phyloP scores from a whole-genome alignment of 2,113 vertebrate genomes.

The Ploceus nigricollis region DNA sequence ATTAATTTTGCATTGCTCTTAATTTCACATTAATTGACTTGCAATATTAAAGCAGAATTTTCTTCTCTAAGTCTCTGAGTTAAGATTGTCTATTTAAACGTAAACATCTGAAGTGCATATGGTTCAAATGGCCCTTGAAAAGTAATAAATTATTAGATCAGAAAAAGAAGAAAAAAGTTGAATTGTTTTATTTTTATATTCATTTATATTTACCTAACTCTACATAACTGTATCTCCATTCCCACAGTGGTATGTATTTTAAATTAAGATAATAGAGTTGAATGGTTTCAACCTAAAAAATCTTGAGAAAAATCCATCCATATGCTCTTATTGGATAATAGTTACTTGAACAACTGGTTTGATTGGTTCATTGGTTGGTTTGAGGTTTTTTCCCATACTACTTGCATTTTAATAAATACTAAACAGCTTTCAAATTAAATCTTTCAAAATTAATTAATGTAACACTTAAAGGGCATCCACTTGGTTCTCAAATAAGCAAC shows the following conservation, averaged over 20 bases:
- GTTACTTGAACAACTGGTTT: not conserved
- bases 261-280: not conserved
- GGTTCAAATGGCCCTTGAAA: not conserved
- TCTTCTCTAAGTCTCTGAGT: not conserved
- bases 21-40: not conserved
- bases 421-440: not conserved
- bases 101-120: not conserved
- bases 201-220: not conserved
- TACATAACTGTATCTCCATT: not conserved
- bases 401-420: not conserved
- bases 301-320: not conserved
- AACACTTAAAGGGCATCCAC: not conserved
- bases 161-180: not conserved
- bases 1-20: not conserved
- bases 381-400: not conserved
- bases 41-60: not conserved
- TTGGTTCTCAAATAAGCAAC: not conserved
- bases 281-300: not conserved
- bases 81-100: not conserved
- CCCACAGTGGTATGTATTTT: not conserved
- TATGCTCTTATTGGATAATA: not conserved
- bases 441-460: not conserved
- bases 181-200: not conserved
- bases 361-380: not conserved
- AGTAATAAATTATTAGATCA: not conserved